Evolutionary conservation across 2,113 vertebrate genomes (phyloP).

Genomic region (Argyrosomus japonicus): DNA sequence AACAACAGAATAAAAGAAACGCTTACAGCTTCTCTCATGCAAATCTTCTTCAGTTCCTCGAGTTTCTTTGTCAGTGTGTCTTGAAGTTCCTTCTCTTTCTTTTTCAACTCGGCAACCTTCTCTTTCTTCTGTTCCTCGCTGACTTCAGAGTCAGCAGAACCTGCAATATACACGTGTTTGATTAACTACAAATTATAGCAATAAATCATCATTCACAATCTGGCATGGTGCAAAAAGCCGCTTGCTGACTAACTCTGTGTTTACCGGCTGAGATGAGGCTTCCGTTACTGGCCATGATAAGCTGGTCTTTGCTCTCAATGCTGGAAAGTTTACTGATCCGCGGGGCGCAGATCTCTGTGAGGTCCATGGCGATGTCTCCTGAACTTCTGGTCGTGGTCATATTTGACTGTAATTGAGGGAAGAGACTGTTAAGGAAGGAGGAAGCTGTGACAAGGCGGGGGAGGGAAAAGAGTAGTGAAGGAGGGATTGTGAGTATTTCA

Average conservation of each 20-base stretch:
- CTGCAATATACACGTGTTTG: slow-evolving; percentile 73
- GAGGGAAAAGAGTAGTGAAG: slow-evolving; percentile 1
- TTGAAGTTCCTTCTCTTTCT: slow-evolving; percentile 91
- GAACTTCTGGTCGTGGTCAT: slow-evolving; percentile 92
- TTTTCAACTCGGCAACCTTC: slow-evolving; percentile 92
- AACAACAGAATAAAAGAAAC: background rate
- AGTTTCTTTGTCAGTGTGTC: slow-evolving; percentile 90
- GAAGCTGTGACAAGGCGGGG: background rate
- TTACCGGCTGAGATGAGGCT: slow-evolving; percentile 96
- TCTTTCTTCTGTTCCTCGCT: slow-evolving; percentile 95
- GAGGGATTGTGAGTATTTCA: slow-evolving; percentile 43
- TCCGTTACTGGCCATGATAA: slow-evolving; percentile 97
- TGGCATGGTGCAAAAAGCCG: background rate
- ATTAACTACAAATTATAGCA: slow-evolving; percentile 27
- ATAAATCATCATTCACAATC: slow-evolving; percentile 39
- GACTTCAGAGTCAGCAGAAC: slow-evolving; percentile 93
- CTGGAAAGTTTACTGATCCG: slow-evolving; percentile 87
- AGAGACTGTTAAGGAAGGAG: background rate
- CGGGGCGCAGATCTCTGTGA: slow-evolving; percentile 88
- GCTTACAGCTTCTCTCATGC: slow-evolving; percentile 95
- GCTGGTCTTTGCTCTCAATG: slow-evolving; percentile 88
- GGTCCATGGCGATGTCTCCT: slow-evolving; percentile 94
- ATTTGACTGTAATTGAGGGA: slow-evolving; percentile 85
- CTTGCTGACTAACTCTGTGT: slow-evolving; percentile 27
- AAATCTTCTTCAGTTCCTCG: slow-evolving; percentile 94